Evolutionary conservation across 2,888 invertebrate genomes (phyloP).

Genomic region (Pyralis farinalis): DNA sequence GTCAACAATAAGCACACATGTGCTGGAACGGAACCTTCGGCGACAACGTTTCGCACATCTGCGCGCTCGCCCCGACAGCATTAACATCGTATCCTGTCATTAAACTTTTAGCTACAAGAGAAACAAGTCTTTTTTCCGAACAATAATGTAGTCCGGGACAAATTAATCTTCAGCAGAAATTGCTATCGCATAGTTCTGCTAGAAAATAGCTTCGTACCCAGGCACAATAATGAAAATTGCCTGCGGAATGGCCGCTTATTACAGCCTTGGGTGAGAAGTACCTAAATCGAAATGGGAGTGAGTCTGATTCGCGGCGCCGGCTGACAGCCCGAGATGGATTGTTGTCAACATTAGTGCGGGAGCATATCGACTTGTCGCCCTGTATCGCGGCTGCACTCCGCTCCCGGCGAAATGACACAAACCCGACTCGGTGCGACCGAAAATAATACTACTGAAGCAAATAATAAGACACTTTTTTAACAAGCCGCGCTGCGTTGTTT

Average conservation of each 20-base stretch:
- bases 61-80: slow-evolving; percentile 43
- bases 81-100: slow-evolving; percentile 74
- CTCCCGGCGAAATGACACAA: slow-evolving; percentile 18
- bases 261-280: slow-evolving; percentile 51
- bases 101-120: slow-evolving; percentile 48
- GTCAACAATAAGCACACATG: slow-evolving; percentile 39
- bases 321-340: slow-evolving; percentile 75
- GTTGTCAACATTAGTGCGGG: slow-evolving; percentile 77
- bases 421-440: slow-evolving; percentile 20
- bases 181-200: slow-evolving; percentile 50
- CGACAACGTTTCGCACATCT: slow-evolving; percentile 70
- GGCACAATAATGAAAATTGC: slow-evolving; percentile 47
- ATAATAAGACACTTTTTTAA: slow-evolving; percentile 48
- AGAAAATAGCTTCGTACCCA: slow-evolving; percentile 31
- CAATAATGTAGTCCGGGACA: slow-evolving; percentile 57
- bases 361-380: slow-evolving; percentile 71
- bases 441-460: slow-evolving; percentile 31
- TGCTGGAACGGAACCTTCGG: slow-evolving; percentile 52
- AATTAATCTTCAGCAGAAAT: slow-evolving; percentile 63
- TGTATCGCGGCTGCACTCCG: slow-evolving; percentile 35
- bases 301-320: slow-evolving; percentile 72
- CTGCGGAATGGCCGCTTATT: slow-evolving; percentile 48
- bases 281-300: slow-evolving; percentile 78
- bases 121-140: slow-evolving; percentile 54
- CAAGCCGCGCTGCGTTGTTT: slow-evolving; percentile 29